These are phyloP conservation scores for Holocentrus rufus DNA, from an alignment of 2,797 vertebrate genomes.

Conservation along the genomic window DNA sequence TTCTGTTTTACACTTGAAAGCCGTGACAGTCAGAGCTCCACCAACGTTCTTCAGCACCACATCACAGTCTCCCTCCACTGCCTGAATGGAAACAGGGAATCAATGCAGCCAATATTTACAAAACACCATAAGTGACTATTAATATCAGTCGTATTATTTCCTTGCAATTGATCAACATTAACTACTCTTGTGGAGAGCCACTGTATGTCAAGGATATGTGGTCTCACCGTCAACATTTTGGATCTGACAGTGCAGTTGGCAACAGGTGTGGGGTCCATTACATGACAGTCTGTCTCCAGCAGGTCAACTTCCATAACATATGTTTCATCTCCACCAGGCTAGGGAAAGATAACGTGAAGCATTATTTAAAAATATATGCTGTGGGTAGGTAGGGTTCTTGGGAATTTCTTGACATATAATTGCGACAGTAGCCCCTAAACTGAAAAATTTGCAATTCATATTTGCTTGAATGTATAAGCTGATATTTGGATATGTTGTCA, in stretches of 20 bases:
- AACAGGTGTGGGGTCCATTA: conserved; percentile 80
- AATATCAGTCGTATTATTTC: background rate
- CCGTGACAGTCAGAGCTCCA: conserved; percentile 70
- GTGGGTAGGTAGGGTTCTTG: background rate
- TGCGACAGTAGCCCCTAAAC: background rate
- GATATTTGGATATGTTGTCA: background rate
- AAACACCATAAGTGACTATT: background rate
- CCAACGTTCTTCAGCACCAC: conserved; percentile 72
- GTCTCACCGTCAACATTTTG: conserved; percentile 75
- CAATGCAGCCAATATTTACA: background rate
- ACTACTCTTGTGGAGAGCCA: background rate
- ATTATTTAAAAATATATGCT: background rate
- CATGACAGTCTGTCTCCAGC: conserved; percentile 82
- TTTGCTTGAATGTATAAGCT: background rate
- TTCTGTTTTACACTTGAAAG: conserved; percentile 84
- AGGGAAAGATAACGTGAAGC: background rate
- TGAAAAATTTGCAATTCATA: background rate
- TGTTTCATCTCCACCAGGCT: conserved; percentile 64
- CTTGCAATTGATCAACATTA: background rate
- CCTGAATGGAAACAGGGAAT: conserved; percentile 62
- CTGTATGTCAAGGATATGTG: background rate
- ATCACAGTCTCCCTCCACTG: conserved; percentile 85
- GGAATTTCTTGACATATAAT: background rate
- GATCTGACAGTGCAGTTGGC: conserved; percentile 80
- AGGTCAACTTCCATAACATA: conserved; percentile 80